Evolutionary conservation across 2,797 vertebrate genomes (phyloP).

Genomic region (Lithobates pipiens): DNA sequence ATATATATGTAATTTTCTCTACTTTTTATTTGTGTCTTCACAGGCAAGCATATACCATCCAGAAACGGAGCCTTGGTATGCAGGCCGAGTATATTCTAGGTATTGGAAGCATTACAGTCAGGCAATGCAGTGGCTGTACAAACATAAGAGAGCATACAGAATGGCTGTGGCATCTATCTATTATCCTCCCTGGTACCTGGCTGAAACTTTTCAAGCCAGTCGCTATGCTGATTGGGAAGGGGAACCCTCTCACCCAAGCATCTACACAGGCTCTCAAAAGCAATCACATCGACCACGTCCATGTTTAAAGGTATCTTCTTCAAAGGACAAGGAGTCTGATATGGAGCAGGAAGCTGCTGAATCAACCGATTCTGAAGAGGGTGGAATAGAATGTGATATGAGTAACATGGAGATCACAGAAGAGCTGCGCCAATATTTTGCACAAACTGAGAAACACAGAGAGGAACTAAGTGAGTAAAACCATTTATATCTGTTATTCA

Average conservation of each 20-base stretch:
- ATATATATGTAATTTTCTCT: neutral
- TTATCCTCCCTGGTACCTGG: constrained; percentile 53
- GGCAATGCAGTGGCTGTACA: constrained; percentile 88
- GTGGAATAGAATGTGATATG: constrained; percentile 88
- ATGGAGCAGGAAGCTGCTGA: constrained; percentile 63
- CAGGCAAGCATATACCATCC: constrained; percentile 66
- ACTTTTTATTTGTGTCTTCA: neutral
- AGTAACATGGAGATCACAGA: constrained; percentile 96
- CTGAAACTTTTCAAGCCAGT: constrained; percentile 31
- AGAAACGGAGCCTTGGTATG: constrained; percentile 76
- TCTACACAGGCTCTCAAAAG: neutral
- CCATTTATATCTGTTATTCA: neutral
- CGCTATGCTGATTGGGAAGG: constrained; percentile 71
- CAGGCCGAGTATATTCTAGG: constrained; percentile 77
- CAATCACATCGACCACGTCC: neutral
- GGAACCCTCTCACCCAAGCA: neutral
- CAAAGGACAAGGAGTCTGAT: constrained; percentile 31
- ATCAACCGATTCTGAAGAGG: constrained; percentile 77
- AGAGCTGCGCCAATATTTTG: constrained; percentile 93
- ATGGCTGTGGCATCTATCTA: constrained; percentile 80
- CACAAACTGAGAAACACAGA: constrained; percentile 87
- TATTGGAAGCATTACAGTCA: constrained; percentile 94
- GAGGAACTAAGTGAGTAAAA: constrained; percentile 88
- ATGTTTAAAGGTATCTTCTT: constrained; percentile 14
- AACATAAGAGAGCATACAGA: constrained; percentile 83